Percentiles rank a stretch among this genome's conserved stretches.
Evolutionary conservation across 2,888 invertebrate species (phyloP).

Genomic region (Chymomyza amoena): DNA sequence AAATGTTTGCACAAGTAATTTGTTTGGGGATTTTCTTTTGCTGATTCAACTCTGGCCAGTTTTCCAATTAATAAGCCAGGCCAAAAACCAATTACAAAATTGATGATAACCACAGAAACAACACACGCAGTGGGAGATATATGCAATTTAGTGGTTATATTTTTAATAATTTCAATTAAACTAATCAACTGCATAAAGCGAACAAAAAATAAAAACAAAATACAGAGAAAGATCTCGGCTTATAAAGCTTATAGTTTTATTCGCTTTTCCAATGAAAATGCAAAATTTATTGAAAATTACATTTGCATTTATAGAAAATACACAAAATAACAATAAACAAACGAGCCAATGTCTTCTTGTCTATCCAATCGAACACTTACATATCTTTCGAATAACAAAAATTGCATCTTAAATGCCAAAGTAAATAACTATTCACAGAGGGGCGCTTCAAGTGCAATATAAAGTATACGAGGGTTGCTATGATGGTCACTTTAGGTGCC

Average conservation of each 20-base stretch:
- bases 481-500: no score
- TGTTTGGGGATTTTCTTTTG: neutral
- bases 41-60: no score
- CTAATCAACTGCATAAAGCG: neutral
- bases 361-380: neutral
- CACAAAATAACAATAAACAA: neutral
- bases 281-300: slow-evolving; percentile 7
- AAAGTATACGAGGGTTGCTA: neutral
- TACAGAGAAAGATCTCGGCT: neutral
- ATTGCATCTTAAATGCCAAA: slow-evolving; percentile 5
- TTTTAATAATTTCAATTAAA: neutral
- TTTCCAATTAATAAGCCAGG: neutral
- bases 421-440: neutral
- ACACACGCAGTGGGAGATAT: neutral
- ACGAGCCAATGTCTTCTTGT: slow-evolving; percentile 1
- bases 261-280: neutral
- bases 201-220: neutral
- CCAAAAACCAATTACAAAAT: neutral
- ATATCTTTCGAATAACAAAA: neutral
- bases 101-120: neutral
- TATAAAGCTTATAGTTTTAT: neutral
- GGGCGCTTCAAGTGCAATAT: neutral
- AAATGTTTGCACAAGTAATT: neutral
- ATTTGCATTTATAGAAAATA: neutral
- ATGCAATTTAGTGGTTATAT: neutral